Evolutionary conservation across 2,113 vertebrate species (phyloP).

Genomic region (Rhea americana): DNA sequence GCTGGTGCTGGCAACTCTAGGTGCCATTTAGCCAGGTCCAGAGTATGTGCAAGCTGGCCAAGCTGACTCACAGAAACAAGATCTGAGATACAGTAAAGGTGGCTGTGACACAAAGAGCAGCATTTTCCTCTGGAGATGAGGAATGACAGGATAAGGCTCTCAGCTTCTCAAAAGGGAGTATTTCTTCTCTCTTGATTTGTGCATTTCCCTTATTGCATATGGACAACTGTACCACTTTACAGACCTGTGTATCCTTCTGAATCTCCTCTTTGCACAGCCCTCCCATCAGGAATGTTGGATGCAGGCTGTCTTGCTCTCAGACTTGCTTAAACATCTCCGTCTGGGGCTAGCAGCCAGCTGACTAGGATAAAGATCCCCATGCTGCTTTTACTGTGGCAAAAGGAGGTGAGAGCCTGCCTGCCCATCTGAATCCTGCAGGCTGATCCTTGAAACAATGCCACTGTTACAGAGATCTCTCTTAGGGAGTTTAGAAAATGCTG

Average conservation of each 20-base stretch:
- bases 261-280: neutral
- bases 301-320: neutral
- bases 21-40: neutral
- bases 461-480: neutral
- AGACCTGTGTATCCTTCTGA: neutral
- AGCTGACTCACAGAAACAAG: neutral
- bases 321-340: neutral
- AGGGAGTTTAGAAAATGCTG: neutral
- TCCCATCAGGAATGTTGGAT: neutral
- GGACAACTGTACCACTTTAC: neutral
- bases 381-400: fast-evolving
- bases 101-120: neutral
- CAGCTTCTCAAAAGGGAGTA: neutral
- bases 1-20: neutral
- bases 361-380: neutral
- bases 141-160: neutral
- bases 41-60: neutral
- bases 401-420: neutral
- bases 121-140: neutral
- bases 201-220: neutral
- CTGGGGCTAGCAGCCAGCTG: neutral
- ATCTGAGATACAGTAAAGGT: neutral
- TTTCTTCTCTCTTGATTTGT: neutral
- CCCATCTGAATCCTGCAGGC: neutral
- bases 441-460: neutral